phyloP scores from a whole-genome alignment of 2,113 vertebrate genomes.

The Mungos mungo region DNA sequence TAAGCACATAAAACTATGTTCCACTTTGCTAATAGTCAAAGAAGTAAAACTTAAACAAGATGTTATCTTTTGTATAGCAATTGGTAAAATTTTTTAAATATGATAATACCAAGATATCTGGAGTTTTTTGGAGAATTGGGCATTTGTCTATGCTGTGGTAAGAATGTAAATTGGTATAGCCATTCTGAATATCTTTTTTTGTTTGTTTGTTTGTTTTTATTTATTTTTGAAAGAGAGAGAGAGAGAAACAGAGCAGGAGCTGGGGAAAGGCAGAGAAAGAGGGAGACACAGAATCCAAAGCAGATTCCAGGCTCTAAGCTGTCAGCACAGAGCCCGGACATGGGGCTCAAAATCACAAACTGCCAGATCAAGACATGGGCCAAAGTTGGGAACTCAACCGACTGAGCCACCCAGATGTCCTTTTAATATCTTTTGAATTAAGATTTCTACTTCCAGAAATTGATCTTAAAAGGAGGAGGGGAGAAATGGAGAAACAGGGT shows the following conservation, averaged over 20 bases:
- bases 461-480: not conserved
- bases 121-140: not conserved
- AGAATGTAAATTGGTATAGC: not conserved
- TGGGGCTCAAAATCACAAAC: too few relatives aligned
- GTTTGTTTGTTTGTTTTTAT: not conserved
- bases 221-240: too few relatives aligned
- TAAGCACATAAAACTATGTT: not conserved
- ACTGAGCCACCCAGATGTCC: too few relatives aligned
- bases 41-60: not conserved
- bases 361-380: too few relatives aligned
- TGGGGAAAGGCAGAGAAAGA: too few relatives aligned
- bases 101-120: not conserved
- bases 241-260: too few relatives aligned
- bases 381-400: too few relatives aligned
- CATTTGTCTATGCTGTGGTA: not conserved
- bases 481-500: not conserved
- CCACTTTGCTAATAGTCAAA: not conserved
- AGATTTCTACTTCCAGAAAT: not conserved
- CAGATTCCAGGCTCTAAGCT: too few relatives aligned
- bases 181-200: not conserved
- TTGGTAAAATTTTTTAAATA: slow-evolving; percentile 16
- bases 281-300: too few relatives aligned
- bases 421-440: not conserved
- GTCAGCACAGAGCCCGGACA: too few relatives aligned
- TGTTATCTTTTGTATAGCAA: not conserved